These are phyloP conservation scores for Melanogrammus aeglefinus DNA, from an alignment of 2,797 vertebrate species.

Conservation along the genomic window DNA sequence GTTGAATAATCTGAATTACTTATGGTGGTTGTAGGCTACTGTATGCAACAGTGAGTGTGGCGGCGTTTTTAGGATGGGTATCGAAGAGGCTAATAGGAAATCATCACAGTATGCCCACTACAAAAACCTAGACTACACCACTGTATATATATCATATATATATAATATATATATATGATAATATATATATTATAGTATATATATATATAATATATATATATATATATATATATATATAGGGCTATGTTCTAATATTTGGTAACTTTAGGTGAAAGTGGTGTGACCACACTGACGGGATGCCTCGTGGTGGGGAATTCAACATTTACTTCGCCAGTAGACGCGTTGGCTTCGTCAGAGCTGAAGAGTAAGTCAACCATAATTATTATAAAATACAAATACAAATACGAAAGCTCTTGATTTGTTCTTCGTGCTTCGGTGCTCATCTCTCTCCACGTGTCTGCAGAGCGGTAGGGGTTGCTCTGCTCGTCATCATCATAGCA, in stretches of 20 bases:
- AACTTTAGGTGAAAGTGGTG: slow-evolving; percentile 60
- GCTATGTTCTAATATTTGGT: neutral
- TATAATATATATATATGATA: neutral
- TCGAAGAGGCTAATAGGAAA: too few species aligned
- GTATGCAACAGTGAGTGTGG: too few species aligned
- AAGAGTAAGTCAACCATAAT: slow-evolving; percentile 63
- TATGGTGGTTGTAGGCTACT: too few species aligned
- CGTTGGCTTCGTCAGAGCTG: slow-evolving; percentile 68
- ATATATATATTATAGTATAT: too few species aligned
- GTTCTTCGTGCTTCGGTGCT: neutral
- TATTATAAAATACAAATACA: neutral
- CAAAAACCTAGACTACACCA: too few species aligned
- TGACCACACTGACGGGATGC: slow-evolving; percentile 66
- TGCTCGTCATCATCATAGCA: slow-evolving; percentile 83
- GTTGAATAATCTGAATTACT: too few species aligned
- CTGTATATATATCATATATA: neutral
- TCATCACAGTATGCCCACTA: too few species aligned
- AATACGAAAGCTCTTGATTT: neutral
- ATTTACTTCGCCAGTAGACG: slow-evolving; percentile 74
- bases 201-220: neutral
- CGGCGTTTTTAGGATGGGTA: too few species aligned
- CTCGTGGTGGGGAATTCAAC: slow-evolving; percentile 75
- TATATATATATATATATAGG: neutral
- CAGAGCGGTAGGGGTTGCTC: slow-evolving; percentile 85
- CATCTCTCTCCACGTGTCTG: slow-evolving; percentile 8